Evolutionary conservation across 2,113 vertebrate species (phyloP), one percentile per base, ranked within the genome.

Genomic region (Sander lucioperca): DNA sequence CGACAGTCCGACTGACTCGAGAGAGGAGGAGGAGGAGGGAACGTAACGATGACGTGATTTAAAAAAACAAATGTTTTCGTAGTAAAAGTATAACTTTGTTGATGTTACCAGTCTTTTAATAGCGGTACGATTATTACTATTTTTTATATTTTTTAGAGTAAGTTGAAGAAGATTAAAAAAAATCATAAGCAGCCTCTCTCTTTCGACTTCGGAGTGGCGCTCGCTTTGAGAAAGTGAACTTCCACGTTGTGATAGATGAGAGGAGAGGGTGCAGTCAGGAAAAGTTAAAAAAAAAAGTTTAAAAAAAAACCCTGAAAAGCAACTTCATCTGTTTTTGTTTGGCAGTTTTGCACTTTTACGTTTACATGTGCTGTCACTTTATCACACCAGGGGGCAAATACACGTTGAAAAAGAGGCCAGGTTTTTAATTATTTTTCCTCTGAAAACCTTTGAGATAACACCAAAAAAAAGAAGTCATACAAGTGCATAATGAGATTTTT

Each of bases 71-170:
- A 84, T 59, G 39, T 86, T 92, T 94, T 92, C 71, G 79, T 92
- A 88, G 86, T 92, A 87, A 90, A 86, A 93, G 87, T 94, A 89
- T 88, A 93, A 92, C 86, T 87, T 90, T 93, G 85, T 94, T 90
- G 87, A 92, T 90, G 88, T 91, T 91, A 91, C 87, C 80, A 90
- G 92, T 93, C 92, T 88, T 92, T 94, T 93, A 88, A 90, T 95
- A 94, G 92, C 85, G 80, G 90, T 89, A 91, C 82, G 77, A 89
- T 94, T 92, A 91, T 92, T 91, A 93, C 82, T 65, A 87, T 92
- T 95, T 94, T 94, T 93, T 93, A 93, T 94, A 94, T 93, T 94
- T 94, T 94, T 84, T 92, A 94, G 91, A 86, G 92, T 89, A 91
- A 90, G 89, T 79, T 81, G 77, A 82, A 74, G 82, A 82, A 57